Conservation (phyloP, 2,113 vertebrate species). For the Pituophis catenifer region DNA sequence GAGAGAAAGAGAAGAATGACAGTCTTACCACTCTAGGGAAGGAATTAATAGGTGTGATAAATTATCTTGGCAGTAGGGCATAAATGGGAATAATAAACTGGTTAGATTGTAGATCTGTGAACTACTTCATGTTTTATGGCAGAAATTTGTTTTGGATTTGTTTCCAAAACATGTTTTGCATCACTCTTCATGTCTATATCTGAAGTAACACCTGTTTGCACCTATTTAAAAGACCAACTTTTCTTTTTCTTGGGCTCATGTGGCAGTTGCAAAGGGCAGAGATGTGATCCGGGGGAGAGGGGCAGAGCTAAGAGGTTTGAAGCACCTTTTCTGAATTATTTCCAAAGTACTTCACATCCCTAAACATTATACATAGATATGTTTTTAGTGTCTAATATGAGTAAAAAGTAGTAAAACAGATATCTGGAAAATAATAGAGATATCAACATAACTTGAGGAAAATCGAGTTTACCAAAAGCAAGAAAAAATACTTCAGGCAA, state of each 20-base stretch:
- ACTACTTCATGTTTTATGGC: background rate
- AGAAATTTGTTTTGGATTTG: background rate
- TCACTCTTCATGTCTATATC: background rate
- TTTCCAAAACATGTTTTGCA: background rate
- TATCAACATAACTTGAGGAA: background rate
- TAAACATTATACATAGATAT: background rate
- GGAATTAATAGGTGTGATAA: background rate
- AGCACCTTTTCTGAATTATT: background rate
- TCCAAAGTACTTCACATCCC: background rate
- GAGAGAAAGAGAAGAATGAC: background rate
- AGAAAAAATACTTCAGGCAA: background rate
- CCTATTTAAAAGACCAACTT: background rate
- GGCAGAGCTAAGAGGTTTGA: background rate
- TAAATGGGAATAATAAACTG: background rate
- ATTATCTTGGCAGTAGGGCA: background rate
- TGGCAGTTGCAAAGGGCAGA: background rate
- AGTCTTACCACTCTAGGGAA: background rate
- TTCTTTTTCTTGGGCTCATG: background rate
- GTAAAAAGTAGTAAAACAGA: background rate
- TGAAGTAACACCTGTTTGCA: background rate
- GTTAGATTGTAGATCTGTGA: background rate
- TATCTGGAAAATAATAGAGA: background rate
- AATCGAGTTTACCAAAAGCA: background rate
- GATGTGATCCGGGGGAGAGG: background rate
- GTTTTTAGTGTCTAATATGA: background rate